Conservation (phyloP, 2,797 vertebrate species). For the Pteropus rufus region DNA sequence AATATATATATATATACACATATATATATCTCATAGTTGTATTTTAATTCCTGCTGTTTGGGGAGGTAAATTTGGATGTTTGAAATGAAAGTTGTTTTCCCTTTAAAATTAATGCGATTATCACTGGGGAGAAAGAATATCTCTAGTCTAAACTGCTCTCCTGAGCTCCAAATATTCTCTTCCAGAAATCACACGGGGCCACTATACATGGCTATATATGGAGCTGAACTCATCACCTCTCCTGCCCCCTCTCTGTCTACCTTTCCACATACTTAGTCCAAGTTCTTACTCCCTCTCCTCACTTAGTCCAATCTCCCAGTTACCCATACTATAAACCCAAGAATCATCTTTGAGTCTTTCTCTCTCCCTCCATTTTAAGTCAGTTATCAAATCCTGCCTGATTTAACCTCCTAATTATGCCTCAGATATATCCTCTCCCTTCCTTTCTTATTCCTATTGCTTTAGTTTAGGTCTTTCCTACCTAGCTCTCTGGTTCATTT, state of each 20-base stretch:
- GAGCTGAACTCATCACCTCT: not conserved
- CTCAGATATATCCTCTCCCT: not conserved
- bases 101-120: slow-evolving; percentile 39
- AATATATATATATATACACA: not conserved
- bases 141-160: not conserved
- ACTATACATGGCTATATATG: not conserved
- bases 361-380: not conserved
- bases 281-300: not conserved
- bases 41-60: slow-evolving; percentile 21
- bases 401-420: not conserved
- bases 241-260: no score
- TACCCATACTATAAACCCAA: not conserved
- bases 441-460: not conserved
- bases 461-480: not conserved
- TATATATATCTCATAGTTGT: not conserved
- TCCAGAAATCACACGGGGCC: not conserved
- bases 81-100: slow-evolving; percentile 47
- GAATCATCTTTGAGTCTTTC: not conserved
- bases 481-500: not conserved
- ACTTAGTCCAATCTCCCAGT: not conserved
- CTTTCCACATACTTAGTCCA: not conserved
- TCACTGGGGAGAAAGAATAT: slow-evolving; percentile 1
- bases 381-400: not conserved
- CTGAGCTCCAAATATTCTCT: not conserved
- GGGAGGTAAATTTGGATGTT: not conserved